Percentiles rank a stretch among this genome's conserved stretches.
These are phyloP conservation scores for Porites rus DNA, from an alignment of 92 coral and sea anemone species.

Conservation along the genomic window DNA sequence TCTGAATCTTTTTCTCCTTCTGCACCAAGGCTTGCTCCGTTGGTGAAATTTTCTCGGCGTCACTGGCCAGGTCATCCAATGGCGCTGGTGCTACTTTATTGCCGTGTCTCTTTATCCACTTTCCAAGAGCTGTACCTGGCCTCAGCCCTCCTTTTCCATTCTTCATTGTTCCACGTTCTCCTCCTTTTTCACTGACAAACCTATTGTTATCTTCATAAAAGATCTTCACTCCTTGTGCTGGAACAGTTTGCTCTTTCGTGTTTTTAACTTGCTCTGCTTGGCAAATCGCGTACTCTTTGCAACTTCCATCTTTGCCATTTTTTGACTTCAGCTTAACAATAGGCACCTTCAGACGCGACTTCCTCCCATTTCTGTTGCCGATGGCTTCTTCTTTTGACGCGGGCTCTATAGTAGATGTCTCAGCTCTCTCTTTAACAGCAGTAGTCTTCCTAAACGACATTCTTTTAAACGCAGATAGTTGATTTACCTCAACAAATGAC, in stretches of 20 bases:
- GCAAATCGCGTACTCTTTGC: background rate
- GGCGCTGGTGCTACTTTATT: conserved; percentile 35
- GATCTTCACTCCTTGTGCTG: background rate
- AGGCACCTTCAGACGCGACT: background rate
- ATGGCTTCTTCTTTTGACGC: background rate
- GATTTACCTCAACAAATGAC: conserved; percentile 15
- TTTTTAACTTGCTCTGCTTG: background rate
- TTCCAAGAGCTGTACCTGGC: conserved; percentile 16
- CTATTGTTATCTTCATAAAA: background rate
- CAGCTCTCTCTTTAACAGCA: background rate
- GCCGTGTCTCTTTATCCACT: conserved; percentile 20
- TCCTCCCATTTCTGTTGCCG: background rate
- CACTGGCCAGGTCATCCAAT: background rate
- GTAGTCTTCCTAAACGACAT: background rate
- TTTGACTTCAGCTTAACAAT: background rate
- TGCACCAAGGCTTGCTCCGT: background rate
- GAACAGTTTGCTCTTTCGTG: background rate
- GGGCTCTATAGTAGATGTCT: background rate
- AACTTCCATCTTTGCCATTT: background rate
- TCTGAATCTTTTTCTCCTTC: background rate
- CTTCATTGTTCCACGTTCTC: background rate
- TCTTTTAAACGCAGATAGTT: background rate
- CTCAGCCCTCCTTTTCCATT: background rate
- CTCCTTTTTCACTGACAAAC: background rate
- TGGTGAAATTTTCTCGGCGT: background rate